These are phyloP conservation scores for Flexamia atlantica DNA, from an alignment of 2,888 invertebrate species.

Conservation along the genomic window DNA sequence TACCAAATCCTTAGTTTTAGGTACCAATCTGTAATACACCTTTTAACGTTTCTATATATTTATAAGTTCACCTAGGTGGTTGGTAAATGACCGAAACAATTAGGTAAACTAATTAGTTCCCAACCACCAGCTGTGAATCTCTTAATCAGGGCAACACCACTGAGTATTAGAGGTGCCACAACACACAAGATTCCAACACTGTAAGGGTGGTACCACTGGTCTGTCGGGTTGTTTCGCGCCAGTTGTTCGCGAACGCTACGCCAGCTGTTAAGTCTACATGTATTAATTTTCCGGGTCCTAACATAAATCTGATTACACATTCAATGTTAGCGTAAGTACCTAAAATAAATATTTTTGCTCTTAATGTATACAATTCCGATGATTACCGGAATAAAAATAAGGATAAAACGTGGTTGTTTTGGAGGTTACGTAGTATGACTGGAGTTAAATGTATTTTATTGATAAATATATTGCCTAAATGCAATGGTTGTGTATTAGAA, in stretches of 20 bases:
- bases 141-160: too few relatives aligned
- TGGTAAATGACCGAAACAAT: too few relatives aligned
- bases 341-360: not conserved
- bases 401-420: not conserved
- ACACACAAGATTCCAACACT: not conserved
- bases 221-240: constrained; percentile 14
- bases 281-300: not conserved
- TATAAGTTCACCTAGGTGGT: too few relatives aligned
- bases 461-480: not conserved
- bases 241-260: constrained; percentile 3
- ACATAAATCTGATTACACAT: not conserved
- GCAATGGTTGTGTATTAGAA: not conserved
- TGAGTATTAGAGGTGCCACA: too few relatives aligned
- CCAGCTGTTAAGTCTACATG: constrained; percentile 1
- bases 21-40: too few relatives aligned
- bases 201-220: not conserved
- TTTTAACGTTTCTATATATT: too few relatives aligned
- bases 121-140: too few relatives aligned
- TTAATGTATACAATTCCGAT: too few relatives aligned
- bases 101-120: too few relatives aligned
- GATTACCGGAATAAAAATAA: too few relatives aligned
- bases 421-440: too few relatives aligned
- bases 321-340: constrained; percentile 37
- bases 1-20: too few relatives aligned
- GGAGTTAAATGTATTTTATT: not conserved